Evolutionary conservation across 2,888 invertebrate species (phyloP).

Genomic region (Perithous albicinctus): DNA sequence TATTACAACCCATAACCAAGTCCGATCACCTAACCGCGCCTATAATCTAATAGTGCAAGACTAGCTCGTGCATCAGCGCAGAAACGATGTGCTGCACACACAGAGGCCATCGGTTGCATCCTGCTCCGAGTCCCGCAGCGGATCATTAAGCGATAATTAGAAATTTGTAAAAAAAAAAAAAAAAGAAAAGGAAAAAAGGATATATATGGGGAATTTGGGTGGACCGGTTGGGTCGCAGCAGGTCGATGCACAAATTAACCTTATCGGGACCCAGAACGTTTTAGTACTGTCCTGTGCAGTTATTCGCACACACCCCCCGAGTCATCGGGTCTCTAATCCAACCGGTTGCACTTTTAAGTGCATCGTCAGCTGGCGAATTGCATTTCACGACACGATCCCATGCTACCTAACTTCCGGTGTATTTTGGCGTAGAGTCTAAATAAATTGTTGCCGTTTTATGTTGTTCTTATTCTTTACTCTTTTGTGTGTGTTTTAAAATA

Average conservation of each 20-base stretch:
- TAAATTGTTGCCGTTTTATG: conserved; percentile 14
- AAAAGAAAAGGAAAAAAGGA: conserved; percentile 18
- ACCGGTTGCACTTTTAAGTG: conserved; percentile 66
- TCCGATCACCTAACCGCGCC: conserved; percentile 65
- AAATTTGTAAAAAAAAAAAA: conserved; percentile 67
- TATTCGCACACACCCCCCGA: conserved; percentile 70
- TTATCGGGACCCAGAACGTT: conserved; percentile 51
- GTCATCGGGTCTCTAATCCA: conserved; percentile 65
- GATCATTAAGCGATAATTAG: conserved; percentile 80
- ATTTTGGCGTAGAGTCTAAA: conserved; percentile 29
- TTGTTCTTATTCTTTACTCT: neutral
- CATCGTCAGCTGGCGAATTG: conserved; percentile 82
- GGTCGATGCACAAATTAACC: conserved; percentile 51
- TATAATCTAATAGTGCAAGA: conserved; percentile 67
- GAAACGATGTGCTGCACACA: conserved; percentile 77
- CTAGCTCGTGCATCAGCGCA: conserved; percentile 64
- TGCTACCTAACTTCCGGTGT: conserved; percentile 60
- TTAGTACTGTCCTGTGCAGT: conserved; percentile 67
- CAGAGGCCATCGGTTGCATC: conserved; percentile 58
- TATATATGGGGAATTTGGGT: conserved; percentile 14
- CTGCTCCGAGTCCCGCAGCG: conserved; percentile 72
- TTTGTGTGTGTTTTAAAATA: too few species aligned
- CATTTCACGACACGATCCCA: conserved; percentile 68
- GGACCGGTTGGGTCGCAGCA: conserved; percentile 23
- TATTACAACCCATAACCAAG: conserved; percentile 80